Conservation (phyloP, 2,797 vertebrate species). For the Monodelphis domestica region DNA sequence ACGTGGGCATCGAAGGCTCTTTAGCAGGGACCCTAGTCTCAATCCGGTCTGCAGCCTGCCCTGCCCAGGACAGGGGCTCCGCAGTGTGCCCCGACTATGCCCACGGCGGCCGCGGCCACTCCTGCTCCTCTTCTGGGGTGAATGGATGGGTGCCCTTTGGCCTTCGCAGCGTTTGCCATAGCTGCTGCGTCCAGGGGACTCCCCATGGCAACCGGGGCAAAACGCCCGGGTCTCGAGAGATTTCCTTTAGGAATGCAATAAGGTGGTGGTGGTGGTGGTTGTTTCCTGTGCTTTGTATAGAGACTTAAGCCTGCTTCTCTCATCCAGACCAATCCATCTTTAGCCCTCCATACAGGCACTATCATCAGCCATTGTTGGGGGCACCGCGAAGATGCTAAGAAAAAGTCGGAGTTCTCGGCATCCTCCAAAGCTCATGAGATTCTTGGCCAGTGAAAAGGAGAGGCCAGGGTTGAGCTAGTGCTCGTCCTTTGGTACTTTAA, state of each 20-base stretch:
- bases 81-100: conserved; percentile 94
- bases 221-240: not conserved
- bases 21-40: too few relatives aligned
- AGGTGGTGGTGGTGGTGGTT: too few relatives aligned
- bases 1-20: too few relatives aligned
- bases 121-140: conserved; percentile 84
- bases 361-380: not conserved
- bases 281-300: not conserved
- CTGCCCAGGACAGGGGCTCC: too few relatives aligned
- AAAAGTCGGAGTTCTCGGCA: not conserved
- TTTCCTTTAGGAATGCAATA: not conserved
- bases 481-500: not conserved
- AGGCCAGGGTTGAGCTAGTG: not conserved
- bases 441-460: not conserved
- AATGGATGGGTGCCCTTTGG: conserved; percentile 82
- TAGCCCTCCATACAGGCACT: not conserved
- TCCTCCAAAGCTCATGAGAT: too few relatives aligned
- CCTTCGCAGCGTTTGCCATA: conserved; percentile 75
- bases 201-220: conserved; percentile 50
- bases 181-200: too few relatives aligned
- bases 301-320: not conserved
- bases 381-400: not conserved
- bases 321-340: not conserved
- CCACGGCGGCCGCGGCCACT: conserved; percentile 91
- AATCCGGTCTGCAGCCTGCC: too few relatives aligned